Conservation (phyloP, 2,888 invertebrate species). For the Drepanosiphum platanoidis region DNA sequence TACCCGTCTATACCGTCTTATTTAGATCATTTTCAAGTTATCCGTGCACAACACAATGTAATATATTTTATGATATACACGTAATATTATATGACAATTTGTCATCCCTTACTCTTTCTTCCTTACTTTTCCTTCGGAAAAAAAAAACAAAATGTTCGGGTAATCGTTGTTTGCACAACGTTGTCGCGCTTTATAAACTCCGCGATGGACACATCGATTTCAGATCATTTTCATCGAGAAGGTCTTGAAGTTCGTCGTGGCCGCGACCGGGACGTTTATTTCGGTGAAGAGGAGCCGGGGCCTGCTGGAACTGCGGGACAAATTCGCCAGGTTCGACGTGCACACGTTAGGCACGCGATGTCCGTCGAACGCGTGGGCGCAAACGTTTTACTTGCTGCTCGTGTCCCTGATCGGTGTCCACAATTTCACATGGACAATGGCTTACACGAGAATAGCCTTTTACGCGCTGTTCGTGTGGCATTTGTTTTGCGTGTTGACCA, state of each 20-base stretch:
- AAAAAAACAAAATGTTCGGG: no score
- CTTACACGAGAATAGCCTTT: background rate
- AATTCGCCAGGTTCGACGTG: background rate
- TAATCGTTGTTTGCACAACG: no score
- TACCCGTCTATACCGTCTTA: no score
- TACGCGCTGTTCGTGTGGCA: background rate
- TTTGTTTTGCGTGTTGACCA: background rate
- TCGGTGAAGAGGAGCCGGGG: background rate
- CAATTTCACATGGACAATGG: background rate
- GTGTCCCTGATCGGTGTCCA: background rate
- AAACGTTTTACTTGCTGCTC: background rate
- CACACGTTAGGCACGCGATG: background rate
- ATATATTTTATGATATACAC: background rate
- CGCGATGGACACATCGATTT: background rate
- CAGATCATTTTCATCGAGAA: constrained; percentile 49
- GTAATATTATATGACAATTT: no score
- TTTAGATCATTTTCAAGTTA: no score
- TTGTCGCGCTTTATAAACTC: no score
- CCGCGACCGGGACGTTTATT: background rate
- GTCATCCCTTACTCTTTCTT: no score
- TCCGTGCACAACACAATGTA: background rate
- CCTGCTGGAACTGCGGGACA: background rate
- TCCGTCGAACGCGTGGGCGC: background rate
- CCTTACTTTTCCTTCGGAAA: no score
- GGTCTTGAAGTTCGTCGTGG: background rate